These are phyloP conservation scores for Andricus grossulariae DNA, from an alignment of 1,140 invertebrate genomes.

Conservation along the genomic window DNA sequence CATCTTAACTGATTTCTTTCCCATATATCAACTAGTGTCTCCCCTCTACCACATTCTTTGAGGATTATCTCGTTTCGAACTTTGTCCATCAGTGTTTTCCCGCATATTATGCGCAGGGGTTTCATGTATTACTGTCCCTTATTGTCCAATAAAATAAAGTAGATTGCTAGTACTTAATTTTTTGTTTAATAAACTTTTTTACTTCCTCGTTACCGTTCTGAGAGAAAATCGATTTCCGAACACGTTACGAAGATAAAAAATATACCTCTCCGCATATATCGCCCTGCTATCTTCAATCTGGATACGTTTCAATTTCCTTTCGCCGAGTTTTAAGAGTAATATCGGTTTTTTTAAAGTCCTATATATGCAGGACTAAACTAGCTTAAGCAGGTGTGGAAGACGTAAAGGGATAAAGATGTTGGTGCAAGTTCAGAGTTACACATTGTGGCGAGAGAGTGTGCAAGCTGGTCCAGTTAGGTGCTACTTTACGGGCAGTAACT, in stretches of 20 bases:
- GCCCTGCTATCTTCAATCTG: conserved; percentile 4
- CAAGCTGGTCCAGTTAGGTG: conserved; percentile 60
- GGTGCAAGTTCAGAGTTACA: conserved; percentile 13
- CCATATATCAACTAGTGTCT: too few relatives aligned
- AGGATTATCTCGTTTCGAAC: too few relatives aligned
- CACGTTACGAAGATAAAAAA: neutral
- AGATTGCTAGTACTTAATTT: too few relatives aligned
- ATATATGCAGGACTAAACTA: neutral
- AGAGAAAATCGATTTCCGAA: neutral
- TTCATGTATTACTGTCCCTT: too few relatives aligned
- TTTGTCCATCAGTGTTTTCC: too few relatives aligned
- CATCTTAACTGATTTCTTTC: too few relatives aligned
- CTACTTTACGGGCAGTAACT: conserved; percentile 63
- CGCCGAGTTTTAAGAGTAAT: conserved; percentile 18
- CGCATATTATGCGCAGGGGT: too few relatives aligned
- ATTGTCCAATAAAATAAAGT: too few relatives aligned
- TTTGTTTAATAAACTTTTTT: neutral
- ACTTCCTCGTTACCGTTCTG: neutral
- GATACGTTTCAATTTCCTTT: conserved; percentile 20
- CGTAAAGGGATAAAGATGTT: conserved; percentile 9
- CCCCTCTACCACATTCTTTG: too few relatives aligned
- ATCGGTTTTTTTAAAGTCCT: conserved; percentile 14
- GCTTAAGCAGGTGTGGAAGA: conserved; percentile 24
- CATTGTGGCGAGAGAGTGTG: conserved; percentile 38
- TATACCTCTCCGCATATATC: neutral